Evolutionary conservation across 2,888 invertebrate species (phyloP).

Genomic region (Balanococcus diminutus): DNA sequence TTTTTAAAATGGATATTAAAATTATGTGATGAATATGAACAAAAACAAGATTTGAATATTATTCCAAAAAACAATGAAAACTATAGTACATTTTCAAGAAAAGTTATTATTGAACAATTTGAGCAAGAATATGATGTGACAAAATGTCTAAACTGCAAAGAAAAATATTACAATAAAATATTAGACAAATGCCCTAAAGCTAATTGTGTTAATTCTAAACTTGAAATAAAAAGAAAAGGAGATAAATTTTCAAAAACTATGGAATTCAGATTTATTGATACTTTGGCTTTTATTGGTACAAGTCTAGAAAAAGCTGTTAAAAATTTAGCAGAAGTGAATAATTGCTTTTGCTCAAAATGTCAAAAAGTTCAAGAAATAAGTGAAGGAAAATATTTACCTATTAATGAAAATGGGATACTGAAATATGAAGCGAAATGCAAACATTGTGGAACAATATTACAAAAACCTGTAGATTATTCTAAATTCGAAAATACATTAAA

Average conservation of each 20-base stretch:
- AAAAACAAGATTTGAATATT: background rate
- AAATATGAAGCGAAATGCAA: background rate
- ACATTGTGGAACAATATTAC: background rate
- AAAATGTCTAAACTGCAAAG: background rate
- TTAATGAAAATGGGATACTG: background rate
- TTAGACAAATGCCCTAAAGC: background rate
- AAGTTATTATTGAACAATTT: background rate
- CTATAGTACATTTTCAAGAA: slow-evolving; percentile 12
- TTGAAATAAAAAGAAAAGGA: slow-evolving; percentile 22
- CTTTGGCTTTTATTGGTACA: background rate
- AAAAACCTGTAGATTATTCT: background rate
- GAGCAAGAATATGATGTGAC: background rate
- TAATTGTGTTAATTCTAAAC: background rate
- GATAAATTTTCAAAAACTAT: slow-evolving; percentile 6
- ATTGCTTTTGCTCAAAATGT: background rate
- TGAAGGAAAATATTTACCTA: background rate
- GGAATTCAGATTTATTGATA: slow-evolving; percentile 21
- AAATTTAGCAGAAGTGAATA: slow-evolving; percentile 2
- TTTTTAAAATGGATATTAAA: too few species aligned
- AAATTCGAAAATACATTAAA: slow-evolving; percentile 22
- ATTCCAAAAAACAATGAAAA: too few species aligned
- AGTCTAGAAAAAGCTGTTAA: slow-evolving; percentile 23
- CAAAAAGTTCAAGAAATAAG: background rate
- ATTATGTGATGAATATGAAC: slow-evolving; percentile 22
- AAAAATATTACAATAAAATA: background rate